Conservation (phyloP, 2,888 invertebrate species). For the Scaptomyza reducta region DNA sequence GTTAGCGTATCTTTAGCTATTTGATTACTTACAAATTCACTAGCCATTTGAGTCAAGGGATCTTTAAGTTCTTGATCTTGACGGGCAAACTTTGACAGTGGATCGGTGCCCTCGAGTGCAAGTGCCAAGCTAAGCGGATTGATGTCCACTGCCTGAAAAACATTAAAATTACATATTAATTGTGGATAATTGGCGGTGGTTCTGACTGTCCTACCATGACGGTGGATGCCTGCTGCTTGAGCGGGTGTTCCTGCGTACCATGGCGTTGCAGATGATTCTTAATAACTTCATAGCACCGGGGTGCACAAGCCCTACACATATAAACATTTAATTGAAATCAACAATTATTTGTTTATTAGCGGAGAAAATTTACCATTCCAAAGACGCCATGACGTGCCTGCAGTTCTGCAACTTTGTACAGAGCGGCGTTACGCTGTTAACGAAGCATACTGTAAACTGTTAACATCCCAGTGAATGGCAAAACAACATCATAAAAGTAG, state of each 20-base stretch:
- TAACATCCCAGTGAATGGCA: slow-evolving; percentile 40
- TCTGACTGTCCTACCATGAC: slow-evolving; percentile 57
- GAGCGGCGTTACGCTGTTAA: slow-evolving; percentile 9
- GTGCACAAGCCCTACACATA: slow-evolving; percentile 77
- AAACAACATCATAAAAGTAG: slow-evolving; percentile 24
- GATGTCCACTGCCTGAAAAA: slow-evolving; percentile 85
- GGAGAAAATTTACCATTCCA: slow-evolving; percentile 58
- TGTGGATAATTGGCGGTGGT: slow-evolving; percentile 8
- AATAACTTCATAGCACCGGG: slow-evolving; percentile 72
- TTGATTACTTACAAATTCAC: slow-evolving; percentile 76
- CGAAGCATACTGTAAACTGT: slow-evolving; percentile 4
- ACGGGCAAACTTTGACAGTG: slow-evolving; percentile 89
- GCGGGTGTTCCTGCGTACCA: slow-evolving; percentile 86
- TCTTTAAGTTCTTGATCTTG: slow-evolving; percentile 86
- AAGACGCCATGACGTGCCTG: slow-evolving; percentile 55
- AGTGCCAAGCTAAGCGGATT: slow-evolving; percentile 74
- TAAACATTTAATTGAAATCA: slow-evolving; percentile 16
- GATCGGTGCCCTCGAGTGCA: slow-evolving; percentile 89
- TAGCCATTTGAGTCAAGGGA: slow-evolving; percentile 87
- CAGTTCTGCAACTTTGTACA: slow-evolving; percentile 14
- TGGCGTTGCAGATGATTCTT: slow-evolving; percentile 74
- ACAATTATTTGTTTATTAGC: slow-evolving; percentile 47
- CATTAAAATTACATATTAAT: background rate
- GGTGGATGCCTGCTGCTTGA: slow-evolving; percentile 85
- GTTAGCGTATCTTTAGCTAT: background rate